These are phyloP conservation scores for Galagoides demidoff DNA, from an alignment of 2,797 vertebrate species.

Conservation along the genomic window DNA sequence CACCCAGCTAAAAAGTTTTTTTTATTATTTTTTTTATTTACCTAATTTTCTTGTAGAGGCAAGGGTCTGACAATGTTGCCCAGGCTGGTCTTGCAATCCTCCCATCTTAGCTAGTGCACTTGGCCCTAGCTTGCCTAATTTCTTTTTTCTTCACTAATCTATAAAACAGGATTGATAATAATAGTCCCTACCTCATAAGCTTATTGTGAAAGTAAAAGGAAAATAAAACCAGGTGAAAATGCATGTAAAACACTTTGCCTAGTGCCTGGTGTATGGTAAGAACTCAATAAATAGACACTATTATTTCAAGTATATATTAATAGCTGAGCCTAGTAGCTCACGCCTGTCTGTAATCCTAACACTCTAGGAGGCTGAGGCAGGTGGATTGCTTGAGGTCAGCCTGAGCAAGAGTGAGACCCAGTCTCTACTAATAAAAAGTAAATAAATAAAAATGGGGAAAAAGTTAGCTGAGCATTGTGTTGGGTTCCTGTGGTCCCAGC, in stretches of 20 bases:
- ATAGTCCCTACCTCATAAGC: background rate
- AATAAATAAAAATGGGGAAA: no score
- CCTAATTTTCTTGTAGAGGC: background rate
- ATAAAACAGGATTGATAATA: background rate
- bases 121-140: background rate
- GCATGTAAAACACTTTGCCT: background rate
- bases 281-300: background rate
- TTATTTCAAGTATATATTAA: background rate
- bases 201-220: constrained; percentile 21
- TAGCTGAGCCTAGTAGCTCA: no score
- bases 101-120: background rate
- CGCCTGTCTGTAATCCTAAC: no score
- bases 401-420: no score
- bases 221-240: background rate
- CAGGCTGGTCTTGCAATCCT: background rate
- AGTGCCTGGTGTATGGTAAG: background rate
- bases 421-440: no score
- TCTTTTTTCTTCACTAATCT: constrained; percentile 10
- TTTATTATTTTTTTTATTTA: no score
- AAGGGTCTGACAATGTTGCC: background rate
- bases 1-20: no score
- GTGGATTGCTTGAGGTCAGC: no score
- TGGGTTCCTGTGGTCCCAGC: no score
- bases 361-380: no score
- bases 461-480: no score